These are phyloP conservation scores for Carcinoscorpius rotundicauda DNA, from an alignment of 1,140 invertebrate species.

Conservation along the genomic window DNA sequence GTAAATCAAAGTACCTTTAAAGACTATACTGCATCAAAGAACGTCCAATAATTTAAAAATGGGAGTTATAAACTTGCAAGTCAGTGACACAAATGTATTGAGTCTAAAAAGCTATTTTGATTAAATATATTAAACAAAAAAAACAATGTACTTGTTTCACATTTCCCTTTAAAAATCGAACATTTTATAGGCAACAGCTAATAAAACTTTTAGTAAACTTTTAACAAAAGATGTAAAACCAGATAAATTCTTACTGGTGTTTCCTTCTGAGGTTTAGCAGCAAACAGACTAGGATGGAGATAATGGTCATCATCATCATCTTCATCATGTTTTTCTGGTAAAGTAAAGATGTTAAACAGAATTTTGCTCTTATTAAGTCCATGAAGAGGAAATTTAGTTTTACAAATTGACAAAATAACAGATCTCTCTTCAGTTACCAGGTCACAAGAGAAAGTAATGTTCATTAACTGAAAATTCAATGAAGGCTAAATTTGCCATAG, in stretches of 20 bases:
- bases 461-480: no score
- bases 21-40: no score
- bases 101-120: no score
- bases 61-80: neutral
- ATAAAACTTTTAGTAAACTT: conserved; percentile 4
- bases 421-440: no score
- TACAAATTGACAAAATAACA: no score
- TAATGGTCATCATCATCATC: conserved; percentile 48
- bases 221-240: neutral
- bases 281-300: conserved; percentile 59
- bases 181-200: neutral
- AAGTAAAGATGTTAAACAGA: no score
- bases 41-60: no score
- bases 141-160: no score
- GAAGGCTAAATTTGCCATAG: no score
- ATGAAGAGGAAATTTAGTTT: conserved; percentile 1
- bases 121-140: neutral
- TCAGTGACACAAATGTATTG: neutral
- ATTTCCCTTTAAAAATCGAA: neutral
- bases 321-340: conserved; percentile 36
- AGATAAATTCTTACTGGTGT: conserved; percentile 10
- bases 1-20: no score
- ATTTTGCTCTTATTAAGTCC: no score
- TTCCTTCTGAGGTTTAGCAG: conserved; percentile 17
- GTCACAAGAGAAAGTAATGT: no score